Evolutionary conservation across 2,888 invertebrate species (phyloP), one percentile per base, ranked within the genome.

Genomic region (Nowickia ferox): DNA sequence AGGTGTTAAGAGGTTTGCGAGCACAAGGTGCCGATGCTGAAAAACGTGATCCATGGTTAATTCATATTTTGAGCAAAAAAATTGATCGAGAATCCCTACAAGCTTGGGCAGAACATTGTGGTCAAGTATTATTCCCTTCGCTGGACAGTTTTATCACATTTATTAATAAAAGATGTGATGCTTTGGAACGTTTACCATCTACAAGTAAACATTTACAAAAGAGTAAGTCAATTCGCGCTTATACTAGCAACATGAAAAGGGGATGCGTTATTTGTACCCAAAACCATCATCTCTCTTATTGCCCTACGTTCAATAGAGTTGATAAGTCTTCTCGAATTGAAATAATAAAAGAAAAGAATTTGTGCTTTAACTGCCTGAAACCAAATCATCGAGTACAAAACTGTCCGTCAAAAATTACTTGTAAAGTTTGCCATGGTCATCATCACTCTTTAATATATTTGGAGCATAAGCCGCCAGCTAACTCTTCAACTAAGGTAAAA

Each of bases 11-110:
- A 10, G 84, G 82, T 40, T 65, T 78, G 9, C 61, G 84, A 40
- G 81, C 76, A 17, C 68, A 76, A 63, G 75, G 83, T 9, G 42
- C 68, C 9, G 53, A 78, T 1, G 51, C 69, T 5, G n/a, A 78
- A 61, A 87, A 65, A 22, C 61, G 81, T 38, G 86, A 87, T 75
- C 84, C 84, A 2, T 87, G 84, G 81, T 59, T 84, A 11, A 78
- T 84, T 5, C 63, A 81, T 17, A 11, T 87, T 1, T 57, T 86
- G 42, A 38, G 51, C 42, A n/a, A n/a, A n/a, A n/a, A n/a, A n/a
- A n/a, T n/a, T n/a, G n/a, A n/a, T n/a, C n/a, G n/a, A n/a, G n/a
- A n/a, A n/a, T n/a, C n/a, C n/a, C n/a, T n/a, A n/a, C n/a, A n/a
- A n/a, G n/a, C n/a, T n/a, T n/a, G n/a, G n/a, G n/a, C n/a, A n/a